These are phyloP conservation scores for Clinocottus analis DNA, from an alignment of 2,113 vertebrate species.

Conservation along the genomic window DNA sequence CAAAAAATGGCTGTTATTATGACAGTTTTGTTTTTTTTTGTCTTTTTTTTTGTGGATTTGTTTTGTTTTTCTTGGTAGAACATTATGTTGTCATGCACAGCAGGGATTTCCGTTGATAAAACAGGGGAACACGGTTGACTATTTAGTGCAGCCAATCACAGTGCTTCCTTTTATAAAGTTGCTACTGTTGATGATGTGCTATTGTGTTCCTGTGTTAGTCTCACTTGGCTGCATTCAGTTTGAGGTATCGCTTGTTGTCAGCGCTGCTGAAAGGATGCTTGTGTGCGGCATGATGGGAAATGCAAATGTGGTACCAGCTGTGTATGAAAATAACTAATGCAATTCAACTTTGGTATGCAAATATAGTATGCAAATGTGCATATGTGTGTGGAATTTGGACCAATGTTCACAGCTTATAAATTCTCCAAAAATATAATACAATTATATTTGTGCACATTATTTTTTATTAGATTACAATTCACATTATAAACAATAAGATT, in stretches of 20 bases:
- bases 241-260: constrained; percentile 45
- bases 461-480: neutral
- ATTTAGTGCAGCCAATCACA: constrained; percentile 28
- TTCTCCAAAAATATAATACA: neutral
- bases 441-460: neutral
- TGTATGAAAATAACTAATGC: constrained; percentile 31
- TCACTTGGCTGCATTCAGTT: constrained; percentile 50
- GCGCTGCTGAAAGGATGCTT: constrained; percentile 39
- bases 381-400: neutral
- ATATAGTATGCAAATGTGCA: constrained; percentile 7
- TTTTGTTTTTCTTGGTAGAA: constrained; percentile 38
- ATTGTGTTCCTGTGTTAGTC: constrained; percentile 54
- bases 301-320: constrained; percentile 51
- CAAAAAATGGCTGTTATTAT: constrained; percentile 62
- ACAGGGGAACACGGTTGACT: constrained; percentile 26
- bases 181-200: constrained; percentile 45
- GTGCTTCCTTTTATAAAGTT: constrained; percentile 43
- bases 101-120: constrained; percentile 40
- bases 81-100: constrained; percentile 35
- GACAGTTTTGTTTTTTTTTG: constrained; percentile 58
- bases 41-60: constrained; percentile 35
- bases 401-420: neutral
- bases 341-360: constrained; percentile 21
- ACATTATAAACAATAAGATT: neutral
- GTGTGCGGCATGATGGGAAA: constrained; percentile 39